These are phyloP conservation scores for Fulmarus glacialis DNA, from an alignment of 2,113 vertebrate genomes.

Conservation along the genomic window DNA sequence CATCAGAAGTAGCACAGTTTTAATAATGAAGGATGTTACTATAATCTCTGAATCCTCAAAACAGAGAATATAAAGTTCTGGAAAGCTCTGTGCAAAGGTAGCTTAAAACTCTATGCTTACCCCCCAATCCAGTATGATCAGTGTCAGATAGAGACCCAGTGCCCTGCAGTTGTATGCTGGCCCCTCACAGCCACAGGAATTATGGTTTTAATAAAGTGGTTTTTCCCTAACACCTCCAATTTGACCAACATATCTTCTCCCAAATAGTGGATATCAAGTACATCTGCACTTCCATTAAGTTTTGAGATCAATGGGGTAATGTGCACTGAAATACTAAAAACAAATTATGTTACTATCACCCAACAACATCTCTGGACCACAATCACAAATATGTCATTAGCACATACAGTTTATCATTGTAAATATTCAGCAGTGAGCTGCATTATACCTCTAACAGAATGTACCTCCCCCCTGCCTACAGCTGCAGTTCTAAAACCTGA, in stretches of 20 bases:
- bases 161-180: not conserved
- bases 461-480: not conserved
- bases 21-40: not conserved
- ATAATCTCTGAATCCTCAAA: not conserved
- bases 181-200: not conserved
- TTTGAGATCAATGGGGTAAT: not conserved
- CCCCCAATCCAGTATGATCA: not conserved
- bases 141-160: not conserved
- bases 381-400: not conserved
- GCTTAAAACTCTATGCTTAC: not conserved
- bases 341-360: not conserved
- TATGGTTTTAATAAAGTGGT: accelerated
- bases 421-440: not conserved
- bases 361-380: not conserved
- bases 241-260: not conserved
- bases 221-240: not conserved
- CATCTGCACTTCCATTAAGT: not conserved
- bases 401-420: not conserved
- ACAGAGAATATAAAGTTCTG: not conserved
- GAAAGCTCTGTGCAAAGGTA: not conserved
- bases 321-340: not conserved
- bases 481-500: not conserved
- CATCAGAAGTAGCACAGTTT: not conserved
- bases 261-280: not conserved
- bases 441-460: not conserved